A percentile compares a stretch with the other conserved stretches of the same genome.
Conservation (phyloP, 1,140 invertebrate genomes). For the Bombyx mandarina region DNA sequence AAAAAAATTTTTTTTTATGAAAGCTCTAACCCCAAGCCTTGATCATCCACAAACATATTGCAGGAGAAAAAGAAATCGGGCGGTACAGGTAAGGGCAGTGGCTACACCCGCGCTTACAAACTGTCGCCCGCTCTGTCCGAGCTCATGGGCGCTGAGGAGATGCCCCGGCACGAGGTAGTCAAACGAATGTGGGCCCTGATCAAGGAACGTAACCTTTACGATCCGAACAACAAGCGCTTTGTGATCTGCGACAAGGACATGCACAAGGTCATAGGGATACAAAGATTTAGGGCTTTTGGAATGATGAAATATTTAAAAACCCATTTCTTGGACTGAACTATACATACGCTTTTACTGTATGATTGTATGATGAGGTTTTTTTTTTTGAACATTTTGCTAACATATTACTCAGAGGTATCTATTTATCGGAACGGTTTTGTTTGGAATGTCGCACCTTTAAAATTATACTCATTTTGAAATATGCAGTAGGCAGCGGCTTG, state of each 20-base stretch:
- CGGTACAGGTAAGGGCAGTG: conserved; percentile 76
- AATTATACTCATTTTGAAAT: no score
- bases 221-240: conserved; percentile 94
- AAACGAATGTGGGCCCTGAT: conserved; percentile 94
- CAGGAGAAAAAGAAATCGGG: conserved; percentile 16
- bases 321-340: conserved; percentile 5
- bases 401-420: no score
- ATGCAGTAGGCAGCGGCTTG: no score
- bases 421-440: no score
- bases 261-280: conserved; percentile 89
- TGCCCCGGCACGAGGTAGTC: conserved; percentile 93
- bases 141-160: conserved; percentile 86
- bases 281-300: conserved; percentile 91
- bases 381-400: no score
- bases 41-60: background rate
- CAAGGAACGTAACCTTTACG: conserved; percentile 92
- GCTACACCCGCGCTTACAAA: conserved; percentile 86
- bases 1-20: no score
- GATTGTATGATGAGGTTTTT: no score
- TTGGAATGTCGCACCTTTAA: no score
- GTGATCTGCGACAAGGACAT: conserved; percentile 94
- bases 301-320: conserved; percentile 95
- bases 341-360: no score
- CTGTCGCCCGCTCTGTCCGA: conserved; percentile 89
- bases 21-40: no score